Conservation (phyloP, 2,888 invertebrate genomes). For the Sphinx pinastri region DNA sequence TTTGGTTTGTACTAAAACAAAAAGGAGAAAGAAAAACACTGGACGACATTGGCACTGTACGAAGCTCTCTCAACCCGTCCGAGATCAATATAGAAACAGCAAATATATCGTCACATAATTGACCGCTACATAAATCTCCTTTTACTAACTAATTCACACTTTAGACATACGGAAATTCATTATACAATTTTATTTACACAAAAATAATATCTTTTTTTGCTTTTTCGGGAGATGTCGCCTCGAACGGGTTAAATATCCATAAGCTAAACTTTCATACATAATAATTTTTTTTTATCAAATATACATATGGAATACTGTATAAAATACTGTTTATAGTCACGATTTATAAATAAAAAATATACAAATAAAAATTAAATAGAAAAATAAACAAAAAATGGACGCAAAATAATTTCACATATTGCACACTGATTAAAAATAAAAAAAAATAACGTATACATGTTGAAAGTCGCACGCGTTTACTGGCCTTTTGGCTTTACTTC, state of each 20-base stretch:
- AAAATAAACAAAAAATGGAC: constrained; percentile 71
- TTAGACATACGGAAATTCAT: not conserved
- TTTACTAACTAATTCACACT: constrained; percentile 19
- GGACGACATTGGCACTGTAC: constrained; percentile 65
- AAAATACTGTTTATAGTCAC: constrained; percentile 76
- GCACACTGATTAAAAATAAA: constrained; percentile 65
- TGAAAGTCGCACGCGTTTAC: constrained; percentile 13
- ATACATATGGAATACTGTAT: constrained; percentile 68
- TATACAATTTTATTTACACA: constrained; percentile 8
- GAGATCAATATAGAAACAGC: constrained; percentile 39
- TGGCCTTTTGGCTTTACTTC: constrained; percentile 9
- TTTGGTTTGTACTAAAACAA: constrained; percentile 66
- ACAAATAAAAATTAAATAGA: constrained; percentile 39
- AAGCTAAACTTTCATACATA: constrained; percentile 35
- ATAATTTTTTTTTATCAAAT: constrained; percentile 44
- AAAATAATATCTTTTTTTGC: constrained; percentile 8
- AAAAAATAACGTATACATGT: constrained; percentile 34
- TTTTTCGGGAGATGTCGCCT: constrained; percentile 6
- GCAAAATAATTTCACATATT: constrained; percentile 80
- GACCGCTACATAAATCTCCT: constrained; percentile 13
- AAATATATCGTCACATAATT: constrained; percentile 30
- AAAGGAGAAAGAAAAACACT: constrained; percentile 54
- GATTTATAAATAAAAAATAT: constrained; percentile 53
- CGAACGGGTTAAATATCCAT: constrained; percentile 27
- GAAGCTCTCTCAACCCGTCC: constrained; percentile 57